These are phyloP conservation scores for Semotilus atromaculatus DNA, from an alignment of 2,797 vertebrate genomes.

Conservation along the genomic window DNA sequence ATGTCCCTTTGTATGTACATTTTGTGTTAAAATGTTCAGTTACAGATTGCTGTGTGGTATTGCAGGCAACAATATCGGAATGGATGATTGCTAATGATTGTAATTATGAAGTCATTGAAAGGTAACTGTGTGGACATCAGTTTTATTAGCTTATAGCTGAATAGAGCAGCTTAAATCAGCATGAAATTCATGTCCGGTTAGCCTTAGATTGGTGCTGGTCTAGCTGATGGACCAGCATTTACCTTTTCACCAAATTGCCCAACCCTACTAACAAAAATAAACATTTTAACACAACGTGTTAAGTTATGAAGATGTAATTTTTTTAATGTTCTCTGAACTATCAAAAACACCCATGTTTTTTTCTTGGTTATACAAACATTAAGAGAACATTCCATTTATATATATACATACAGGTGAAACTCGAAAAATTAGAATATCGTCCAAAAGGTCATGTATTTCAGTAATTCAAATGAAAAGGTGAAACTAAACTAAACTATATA, in stretches of 20 bases:
- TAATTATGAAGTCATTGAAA: neutral
- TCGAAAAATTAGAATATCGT: no score
- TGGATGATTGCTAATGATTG: neutral
- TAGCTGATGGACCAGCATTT: neutral
- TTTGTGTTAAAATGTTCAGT: slow-evolving; percentile 18
- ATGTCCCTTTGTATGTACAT: slow-evolving; percentile 17
- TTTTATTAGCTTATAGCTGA: neutral
- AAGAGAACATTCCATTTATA: no score
- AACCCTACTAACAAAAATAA: neutral
- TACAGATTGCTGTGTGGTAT: neutral
- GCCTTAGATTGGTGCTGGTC: neutral
- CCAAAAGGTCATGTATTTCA: no score
- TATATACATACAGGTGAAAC: no score
- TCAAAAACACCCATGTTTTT: neutral
- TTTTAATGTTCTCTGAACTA: neutral
- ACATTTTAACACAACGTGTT: neutral
- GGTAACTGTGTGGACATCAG: neutral
- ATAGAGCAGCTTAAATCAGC: neutral
- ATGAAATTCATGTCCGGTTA: neutral
- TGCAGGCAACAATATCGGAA: neutral
- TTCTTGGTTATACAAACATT: no score
- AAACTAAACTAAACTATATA: no score
- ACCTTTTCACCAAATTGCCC: neutral
- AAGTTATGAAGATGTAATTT: neutral
- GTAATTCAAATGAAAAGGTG: no score